A percentile compares a stretch with the other conserved stretches of the same genome.
Evolutionary conservation across 2,797 vertebrate species (phyloP).

Genomic region (Sebastes kiyomatsui): DNA sequence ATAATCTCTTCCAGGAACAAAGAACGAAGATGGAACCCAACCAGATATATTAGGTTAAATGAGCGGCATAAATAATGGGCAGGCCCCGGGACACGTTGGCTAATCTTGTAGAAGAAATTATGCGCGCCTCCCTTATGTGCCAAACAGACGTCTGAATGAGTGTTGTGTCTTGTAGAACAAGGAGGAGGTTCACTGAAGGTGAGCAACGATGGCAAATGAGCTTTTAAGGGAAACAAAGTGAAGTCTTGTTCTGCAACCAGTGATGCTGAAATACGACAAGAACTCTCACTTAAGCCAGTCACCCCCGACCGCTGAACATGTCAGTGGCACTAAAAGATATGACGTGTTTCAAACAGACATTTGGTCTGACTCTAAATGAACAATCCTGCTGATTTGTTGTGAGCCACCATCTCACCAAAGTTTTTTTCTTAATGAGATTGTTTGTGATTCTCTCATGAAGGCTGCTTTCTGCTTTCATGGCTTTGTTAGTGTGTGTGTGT

Average conservation of each 20-base stretch:
- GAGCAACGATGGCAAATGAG: constrained; percentile 2
- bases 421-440: background rate
- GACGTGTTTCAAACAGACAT: background rate
- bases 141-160: constrained; percentile 16
- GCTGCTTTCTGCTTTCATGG: constrained; percentile 7
- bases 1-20: background rate
- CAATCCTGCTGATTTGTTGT: background rate
- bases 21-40: background rate
- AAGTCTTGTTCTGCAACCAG: constrained; percentile 31
- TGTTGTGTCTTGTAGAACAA: constrained; percentile 13
- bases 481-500: background rate
- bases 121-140: background rate
- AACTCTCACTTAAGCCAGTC: constrained; percentile 36
- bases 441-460: constrained; percentile 5
- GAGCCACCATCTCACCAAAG: background rate
- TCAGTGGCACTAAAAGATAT: background rate
- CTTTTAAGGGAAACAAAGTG: constrained; percentile 32
- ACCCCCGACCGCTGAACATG: background rate
- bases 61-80: constrained; percentile 25
- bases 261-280: constrained; percentile 54
- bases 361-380: background rate
- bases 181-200: background rate
- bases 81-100: background rate
- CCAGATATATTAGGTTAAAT: constrained; percentile 12
- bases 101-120: constrained; percentile 28